Percentiles rank a stretch among this genome's conserved stretches.
Conservation (phyloP, 2,797 vertebrate genomes). For the Lindbergichthys nudifrons region DNA sequence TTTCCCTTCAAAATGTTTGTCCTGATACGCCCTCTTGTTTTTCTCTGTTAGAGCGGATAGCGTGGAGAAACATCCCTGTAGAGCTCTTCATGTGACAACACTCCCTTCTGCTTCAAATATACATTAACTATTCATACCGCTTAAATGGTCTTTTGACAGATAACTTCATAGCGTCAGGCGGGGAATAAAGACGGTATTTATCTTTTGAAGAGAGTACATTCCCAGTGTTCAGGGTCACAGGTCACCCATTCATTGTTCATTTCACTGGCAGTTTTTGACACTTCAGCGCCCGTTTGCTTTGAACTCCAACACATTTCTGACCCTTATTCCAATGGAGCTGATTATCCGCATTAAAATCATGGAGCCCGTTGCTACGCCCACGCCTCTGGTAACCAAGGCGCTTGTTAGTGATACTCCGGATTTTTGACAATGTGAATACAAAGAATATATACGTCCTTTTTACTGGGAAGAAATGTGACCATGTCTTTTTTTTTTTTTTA, state of each 20-base stretch:
- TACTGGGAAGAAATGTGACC: background rate
- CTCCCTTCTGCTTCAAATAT: constrained; percentile 24
- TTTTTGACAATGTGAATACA: background rate
- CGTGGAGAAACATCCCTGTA: background rate
- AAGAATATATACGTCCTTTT: too few relatives aligned
- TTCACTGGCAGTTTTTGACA: constrained; percentile 37
- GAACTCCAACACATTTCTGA: constrained; percentile 40
- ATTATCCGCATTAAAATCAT: constrained; percentile 59
- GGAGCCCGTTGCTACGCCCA: constrained; percentile 32
- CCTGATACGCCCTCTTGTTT: constrained; percentile 9
- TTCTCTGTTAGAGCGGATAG: background rate
- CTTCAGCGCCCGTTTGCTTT: constrained; percentile 39
- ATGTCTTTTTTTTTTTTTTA: constrained; percentile 32
- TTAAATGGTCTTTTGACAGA: constrained; percentile 16
- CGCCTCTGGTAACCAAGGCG: constrained; percentile 33
- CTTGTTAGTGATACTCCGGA: constrained; percentile 24
- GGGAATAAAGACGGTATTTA: constrained; percentile 26
- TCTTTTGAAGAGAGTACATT: constrained; percentile 21
- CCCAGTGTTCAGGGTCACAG: background rate
- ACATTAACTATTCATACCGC: constrained; percentile 46
- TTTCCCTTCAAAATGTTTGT: constrained; percentile 1
- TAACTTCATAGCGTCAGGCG: background rate
- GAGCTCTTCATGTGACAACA: background rate
- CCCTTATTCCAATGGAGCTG: constrained; percentile 27
- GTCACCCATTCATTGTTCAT: constrained; percentile 21